phyloP scores from a whole-genome alignment of 2,888 invertebrate genomes.

The Ptychoptera contaminata region DNA sequence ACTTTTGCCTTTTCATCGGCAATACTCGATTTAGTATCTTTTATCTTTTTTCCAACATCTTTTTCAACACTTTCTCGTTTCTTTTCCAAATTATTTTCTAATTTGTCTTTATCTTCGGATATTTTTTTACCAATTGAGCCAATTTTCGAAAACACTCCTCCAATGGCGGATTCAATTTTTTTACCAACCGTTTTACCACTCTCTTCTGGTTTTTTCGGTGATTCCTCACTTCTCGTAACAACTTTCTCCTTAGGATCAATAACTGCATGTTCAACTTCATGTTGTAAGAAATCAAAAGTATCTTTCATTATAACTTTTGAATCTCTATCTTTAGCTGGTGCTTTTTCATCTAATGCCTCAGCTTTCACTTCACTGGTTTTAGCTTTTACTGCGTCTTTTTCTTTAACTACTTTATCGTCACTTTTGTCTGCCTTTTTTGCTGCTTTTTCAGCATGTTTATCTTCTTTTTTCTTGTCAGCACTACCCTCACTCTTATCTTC shows the following conservation, averaged over 20 bases:
- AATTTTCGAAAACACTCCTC: no score
- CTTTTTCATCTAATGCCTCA: neutral
- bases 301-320: neutral
- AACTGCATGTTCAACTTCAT: neutral
- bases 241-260: neutral
- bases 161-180: neutral
- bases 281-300: no score
- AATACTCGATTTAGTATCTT: no score
- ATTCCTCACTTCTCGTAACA: neutral
- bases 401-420: neutral
- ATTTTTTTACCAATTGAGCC: no score
- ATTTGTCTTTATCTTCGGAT: no score
- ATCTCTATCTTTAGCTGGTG: neutral
- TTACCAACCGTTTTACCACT: neutral
- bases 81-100: no score
- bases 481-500: no score
- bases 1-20: no score
- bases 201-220: neutral
- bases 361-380: neutral
- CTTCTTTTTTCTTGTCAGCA: neutral
- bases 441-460: neutral
- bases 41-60: no score
- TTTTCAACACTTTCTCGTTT: no score
- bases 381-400: neutral
- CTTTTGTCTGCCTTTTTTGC: neutral